Base-by-base conservation (phyloP, 2,113 vertebrate species). In the Alligator sinensis region DNA sequence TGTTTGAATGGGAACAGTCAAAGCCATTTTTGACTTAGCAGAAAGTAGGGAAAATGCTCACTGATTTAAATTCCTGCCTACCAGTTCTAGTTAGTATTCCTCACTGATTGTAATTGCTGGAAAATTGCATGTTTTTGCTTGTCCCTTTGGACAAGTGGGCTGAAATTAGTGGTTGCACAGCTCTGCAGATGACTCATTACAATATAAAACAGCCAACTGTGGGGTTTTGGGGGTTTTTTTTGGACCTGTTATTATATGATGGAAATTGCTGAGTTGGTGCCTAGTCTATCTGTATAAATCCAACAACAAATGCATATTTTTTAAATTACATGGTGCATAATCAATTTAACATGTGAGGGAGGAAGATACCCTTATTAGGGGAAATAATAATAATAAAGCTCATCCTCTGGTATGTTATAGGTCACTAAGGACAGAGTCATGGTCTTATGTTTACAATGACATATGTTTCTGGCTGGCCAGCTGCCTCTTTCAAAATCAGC, bases 181-280 rank as follows among this genome's bases (percentile, higher is more conserved):
- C 94, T 92, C 84, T 89, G 92, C 96, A 94, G 95, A 95, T 98
- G 97, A 97, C 91, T 97, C 92, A 97, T 94, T 96, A 96, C 80
- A 93, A 94, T 77, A 91, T 62, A 54, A 84, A 84, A 84, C 89
- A 96, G 77, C 77, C 47, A 77, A 93, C 77, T 62, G 38, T 3
- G 12, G 82, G 54, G 61, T 66, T 87, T 68, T 34, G 76, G 86
- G 78, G 92, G 38, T 3, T 47, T 88, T 91, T 91, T 93, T 91
- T 89, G 76, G 96, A 83, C 78, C 72, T 97, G 92, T 96, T 96
- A 96, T 97, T 97, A 97, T 66, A 91, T 82, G 84, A 94, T 96
- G 60, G 91, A 97, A 97, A 96, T 89, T 96, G 97, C 96, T 95
- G 94, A 97, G 80, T 75, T 96, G 87, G 92, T 93, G 93, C 85